Percentiles rank a stretch among this genome's conserved stretches.
These are phyloP conservation scores for Oscheius onirici DNA, from an alignment of 2,888 invertebrate genomes.

Conservation along the genomic window DNA sequence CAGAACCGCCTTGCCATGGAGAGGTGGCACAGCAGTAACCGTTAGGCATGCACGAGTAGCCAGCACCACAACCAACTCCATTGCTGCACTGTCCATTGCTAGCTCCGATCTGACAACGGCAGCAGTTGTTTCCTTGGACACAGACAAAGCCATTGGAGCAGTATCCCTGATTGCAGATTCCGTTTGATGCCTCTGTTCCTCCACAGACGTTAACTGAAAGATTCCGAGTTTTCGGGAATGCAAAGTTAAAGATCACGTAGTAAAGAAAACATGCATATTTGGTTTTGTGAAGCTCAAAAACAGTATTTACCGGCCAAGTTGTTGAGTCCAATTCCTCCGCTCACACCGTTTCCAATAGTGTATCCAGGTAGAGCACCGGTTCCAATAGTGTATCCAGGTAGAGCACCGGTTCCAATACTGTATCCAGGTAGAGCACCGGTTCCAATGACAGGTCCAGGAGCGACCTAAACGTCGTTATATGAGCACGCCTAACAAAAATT, in stretches of 20 bases:
- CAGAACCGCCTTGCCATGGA: background rate
- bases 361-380: background rate
- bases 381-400: background rate
- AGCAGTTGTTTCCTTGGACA: constrained; percentile 53
- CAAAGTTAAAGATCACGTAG: too few species aligned
- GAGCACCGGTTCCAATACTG: background rate
- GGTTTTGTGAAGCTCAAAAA: background rate
- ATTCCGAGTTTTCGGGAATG: background rate
- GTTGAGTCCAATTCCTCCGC: background rate
- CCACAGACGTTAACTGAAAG: constrained; percentile 34
- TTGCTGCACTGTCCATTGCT: constrained; percentile 39
- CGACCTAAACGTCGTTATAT: too few species aligned
- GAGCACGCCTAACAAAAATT: too few species aligned
- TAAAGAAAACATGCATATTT: too few species aligned
- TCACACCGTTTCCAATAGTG: background rate
- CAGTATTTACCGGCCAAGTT: background rate
- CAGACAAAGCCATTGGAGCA: constrained; percentile 48
- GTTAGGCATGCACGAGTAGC: constrained; percentile 40
- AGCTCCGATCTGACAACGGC: constrained; percentile 45
- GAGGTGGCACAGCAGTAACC: constrained; percentile 28
- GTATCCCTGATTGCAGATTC: constrained; percentile 41
- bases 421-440: background rate
- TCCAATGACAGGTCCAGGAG: background rate
- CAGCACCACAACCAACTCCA: constrained; percentile 39
- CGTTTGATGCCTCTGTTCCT: constrained; percentile 41